phyloP scores from a whole-genome alignment of 2,888 invertebrate genomes.

The Allacma fusca region DNA sequence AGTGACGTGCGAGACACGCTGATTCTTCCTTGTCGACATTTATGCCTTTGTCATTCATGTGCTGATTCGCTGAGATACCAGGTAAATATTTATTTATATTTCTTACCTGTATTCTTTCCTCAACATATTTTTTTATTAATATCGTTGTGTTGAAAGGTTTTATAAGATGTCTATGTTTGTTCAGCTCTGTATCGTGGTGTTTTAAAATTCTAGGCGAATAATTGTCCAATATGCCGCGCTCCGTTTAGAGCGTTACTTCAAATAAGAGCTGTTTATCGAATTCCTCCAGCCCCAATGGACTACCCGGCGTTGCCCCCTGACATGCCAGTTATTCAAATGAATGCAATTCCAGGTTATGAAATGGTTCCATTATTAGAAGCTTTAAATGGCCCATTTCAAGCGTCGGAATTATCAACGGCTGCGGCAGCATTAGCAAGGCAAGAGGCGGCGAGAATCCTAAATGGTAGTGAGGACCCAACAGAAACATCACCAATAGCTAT shows the following conservation, averaged over 20 bases:
- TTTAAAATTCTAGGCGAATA: conserved; percentile 80
- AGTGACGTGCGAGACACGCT: conserved; percentile 96
- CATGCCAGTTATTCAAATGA: conserved; percentile 61
- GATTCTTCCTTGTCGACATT: conserved; percentile 94
- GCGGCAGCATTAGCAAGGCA: conserved; percentile 53
- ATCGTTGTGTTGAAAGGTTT: no score
- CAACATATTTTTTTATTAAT: conserved; percentile 1
- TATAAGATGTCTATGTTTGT: no score
- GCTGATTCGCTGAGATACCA: conserved; percentile 96
- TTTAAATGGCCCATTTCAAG: conserved; percentile 84
- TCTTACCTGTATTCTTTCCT: neutral
- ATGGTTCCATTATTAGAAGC: conserved; percentile 94
- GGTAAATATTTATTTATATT: conserved; percentile 45
- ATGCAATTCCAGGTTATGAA: conserved; percentile 76
- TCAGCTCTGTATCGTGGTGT: no score
- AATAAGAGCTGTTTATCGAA: conserved; percentile 88
- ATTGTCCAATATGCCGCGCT: conserved; percentile 98
- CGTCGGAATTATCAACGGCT: conserved; percentile 53
- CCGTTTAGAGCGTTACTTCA: conserved; percentile 96
- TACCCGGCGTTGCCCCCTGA: conserved; percentile 71
- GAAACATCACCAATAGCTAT: conserved; percentile 59
- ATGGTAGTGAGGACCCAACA: conserved; percentile 50
- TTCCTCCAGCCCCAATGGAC: conserved; percentile 64
- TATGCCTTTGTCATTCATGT: conserved; percentile 96
- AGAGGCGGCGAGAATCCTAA: conserved; percentile 57